A percentile compares a stretch with the other conserved stretches of the same genome.
These are phyloP conservation scores for Gymnoscelis rufifasciata DNA, from an alignment of 2,888 invertebrate species.

Conservation along the genomic window DNA sequence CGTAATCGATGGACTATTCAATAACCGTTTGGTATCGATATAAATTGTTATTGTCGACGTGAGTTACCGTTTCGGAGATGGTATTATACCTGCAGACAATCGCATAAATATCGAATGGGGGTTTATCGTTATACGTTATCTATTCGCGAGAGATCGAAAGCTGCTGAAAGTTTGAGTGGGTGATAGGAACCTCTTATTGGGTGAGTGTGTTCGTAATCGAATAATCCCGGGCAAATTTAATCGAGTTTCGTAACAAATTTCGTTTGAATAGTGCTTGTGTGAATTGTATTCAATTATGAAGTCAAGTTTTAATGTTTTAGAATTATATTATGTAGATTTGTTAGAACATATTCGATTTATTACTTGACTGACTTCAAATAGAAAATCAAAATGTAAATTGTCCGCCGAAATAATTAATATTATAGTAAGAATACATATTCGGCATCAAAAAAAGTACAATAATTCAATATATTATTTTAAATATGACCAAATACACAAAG, in stretches of 20 bases:
- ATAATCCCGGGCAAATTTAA: slow-evolving; percentile 24
- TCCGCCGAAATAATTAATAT: too few species aligned
- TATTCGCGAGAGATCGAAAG: slow-evolving; percentile 50
- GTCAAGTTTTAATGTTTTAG: not conserved
- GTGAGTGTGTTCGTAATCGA: slow-evolving; percentile 25
- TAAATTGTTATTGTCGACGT: slow-evolving; percentile 69
- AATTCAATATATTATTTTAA: too few species aligned
- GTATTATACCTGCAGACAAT: slow-evolving; percentile 65
- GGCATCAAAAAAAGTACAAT: too few species aligned
- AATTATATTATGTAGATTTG: too few species aligned
- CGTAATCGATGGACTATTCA: slow-evolving; percentile 62
- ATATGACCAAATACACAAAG: too few species aligned
- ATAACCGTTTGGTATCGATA: slow-evolving; percentile 68
- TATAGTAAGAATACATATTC: too few species aligned
- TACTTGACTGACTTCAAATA: too few species aligned
- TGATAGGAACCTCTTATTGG: slow-evolving; percentile 41
- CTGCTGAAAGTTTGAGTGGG: slow-evolving; percentile 53
- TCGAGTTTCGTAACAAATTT: slow-evolving; percentile 19
- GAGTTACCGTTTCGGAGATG: slow-evolving; percentile 70
- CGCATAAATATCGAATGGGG: slow-evolving; percentile 62
- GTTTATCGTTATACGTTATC: slow-evolving; percentile 63
- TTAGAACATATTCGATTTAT: too few species aligned
- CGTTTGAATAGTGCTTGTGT: slow-evolving; percentile 14
- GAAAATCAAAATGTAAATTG: too few species aligned
- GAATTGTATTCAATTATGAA: slow-evolving; percentile 2